These are phyloP conservation scores for Polyergus mexicanus DNA, from an alignment of 1,140 invertebrate genomes.

Conservation along the genomic window DNA sequence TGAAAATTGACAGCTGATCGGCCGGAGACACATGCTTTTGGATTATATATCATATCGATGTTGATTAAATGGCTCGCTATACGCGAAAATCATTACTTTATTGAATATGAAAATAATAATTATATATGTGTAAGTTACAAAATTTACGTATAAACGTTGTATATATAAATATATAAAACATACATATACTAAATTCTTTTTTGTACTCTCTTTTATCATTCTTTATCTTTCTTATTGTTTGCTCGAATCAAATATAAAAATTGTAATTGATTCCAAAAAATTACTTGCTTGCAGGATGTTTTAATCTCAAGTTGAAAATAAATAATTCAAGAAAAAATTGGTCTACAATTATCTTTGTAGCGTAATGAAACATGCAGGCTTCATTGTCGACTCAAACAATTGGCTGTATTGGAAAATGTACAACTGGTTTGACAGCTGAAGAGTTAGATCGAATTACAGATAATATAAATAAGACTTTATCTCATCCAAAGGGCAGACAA, in stretches of 20 bases:
- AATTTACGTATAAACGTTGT: too few species aligned
- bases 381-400: constrained; percentile 54
- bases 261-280: background rate
- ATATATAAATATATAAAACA: too few species aligned
- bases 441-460: constrained; percentile 77
- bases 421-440: constrained; percentile 67
- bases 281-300: background rate
- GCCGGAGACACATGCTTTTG: too few species aligned
- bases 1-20: too few species aligned
- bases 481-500: constrained; percentile 66
- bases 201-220: background rate
- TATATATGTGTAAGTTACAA: too few species aligned
- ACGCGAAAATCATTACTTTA: too few species aligned
- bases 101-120: too few species aligned
- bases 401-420: constrained; percentile 79
- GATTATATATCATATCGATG: too few species aligned
- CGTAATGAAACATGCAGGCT: constrained; percentile 63
- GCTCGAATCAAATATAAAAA: background rate
- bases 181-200: background rate
- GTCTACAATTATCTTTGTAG: background rate
- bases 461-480: constrained; percentile 74
- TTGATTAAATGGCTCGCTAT: too few species aligned
- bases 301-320: background rate
- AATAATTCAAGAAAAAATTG: background rate
- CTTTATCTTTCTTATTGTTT: background rate